These are phyloP conservation scores for Onthophagus sagittarius DNA, from an alignment of 2,888 invertebrate genomes.

Conservation along the genomic window DNA sequence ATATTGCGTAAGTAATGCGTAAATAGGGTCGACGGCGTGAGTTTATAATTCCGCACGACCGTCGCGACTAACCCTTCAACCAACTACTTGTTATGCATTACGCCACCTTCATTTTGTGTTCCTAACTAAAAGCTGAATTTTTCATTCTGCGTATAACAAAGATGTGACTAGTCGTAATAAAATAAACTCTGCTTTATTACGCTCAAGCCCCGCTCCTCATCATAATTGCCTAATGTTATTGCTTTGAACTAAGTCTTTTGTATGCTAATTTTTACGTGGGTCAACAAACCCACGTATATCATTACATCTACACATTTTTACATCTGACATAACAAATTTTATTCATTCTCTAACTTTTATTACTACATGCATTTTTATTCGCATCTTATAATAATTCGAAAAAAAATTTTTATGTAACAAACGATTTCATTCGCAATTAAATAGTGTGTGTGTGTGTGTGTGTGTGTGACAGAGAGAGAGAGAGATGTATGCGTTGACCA, in stretches of 20 bases:
- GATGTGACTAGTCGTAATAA: slow-evolving; percentile 41
- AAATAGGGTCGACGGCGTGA: slow-evolving; percentile 33
- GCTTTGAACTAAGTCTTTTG: slow-evolving; percentile 5
- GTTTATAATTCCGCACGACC: slow-evolving; percentile 46
- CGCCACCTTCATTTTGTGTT: slow-evolving; percentile 48
- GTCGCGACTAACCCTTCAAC: slow-evolving; percentile 45
- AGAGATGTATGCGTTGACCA: background rate
- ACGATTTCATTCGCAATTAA: too few relatives aligned
- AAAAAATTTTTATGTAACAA: too few relatives aligned
- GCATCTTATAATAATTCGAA: too few relatives aligned
- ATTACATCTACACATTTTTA: background rate
- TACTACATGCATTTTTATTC: too few relatives aligned
- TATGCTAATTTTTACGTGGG: background rate
- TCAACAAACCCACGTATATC: background rate
- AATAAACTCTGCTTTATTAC: slow-evolving; percentile 9
- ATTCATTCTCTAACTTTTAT: background rate
- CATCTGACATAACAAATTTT: background rate
- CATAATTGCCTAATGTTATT: slow-evolving; percentile 7
- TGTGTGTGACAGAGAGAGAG: too few relatives aligned
- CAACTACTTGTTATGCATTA: slow-evolving; percentile 50
- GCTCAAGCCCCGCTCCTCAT: background rate
- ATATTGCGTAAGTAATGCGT: slow-evolving; percentile 40
- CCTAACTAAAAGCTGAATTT: slow-evolving; percentile 48
- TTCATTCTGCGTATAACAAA: slow-evolving; percentile 43
- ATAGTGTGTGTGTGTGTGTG: too few relatives aligned